A percentile compares a stretch with the other conserved stretches of the same genome.
Conservation (phyloP, 2,113 vertebrate genomes). For the Pseudorasbora parva region DNA sequence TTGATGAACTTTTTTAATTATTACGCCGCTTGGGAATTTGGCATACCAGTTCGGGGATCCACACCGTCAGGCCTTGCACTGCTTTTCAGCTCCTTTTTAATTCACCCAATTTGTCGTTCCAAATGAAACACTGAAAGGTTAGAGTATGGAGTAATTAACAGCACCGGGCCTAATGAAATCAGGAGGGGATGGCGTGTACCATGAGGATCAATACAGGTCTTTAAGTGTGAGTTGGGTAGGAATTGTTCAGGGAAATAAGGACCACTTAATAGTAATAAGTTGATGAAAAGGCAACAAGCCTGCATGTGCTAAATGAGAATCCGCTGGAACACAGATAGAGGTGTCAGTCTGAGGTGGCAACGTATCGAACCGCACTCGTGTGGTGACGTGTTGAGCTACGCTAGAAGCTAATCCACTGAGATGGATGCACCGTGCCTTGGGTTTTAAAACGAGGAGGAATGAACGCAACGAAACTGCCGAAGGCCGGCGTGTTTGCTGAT, state of each 20-base stretch:
- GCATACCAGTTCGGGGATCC: conserved; percentile 61
- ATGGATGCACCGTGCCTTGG: conserved; percentile 7
- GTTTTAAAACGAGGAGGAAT: not conserved
- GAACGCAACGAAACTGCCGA: not conserved
- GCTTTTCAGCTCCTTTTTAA: conserved; percentile 79
- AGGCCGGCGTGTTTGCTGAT: not conserved
- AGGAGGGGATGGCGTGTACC: conserved; percentile 78
- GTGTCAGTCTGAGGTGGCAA: conserved; percentile 49
- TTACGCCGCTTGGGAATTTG: conserved; percentile 70
- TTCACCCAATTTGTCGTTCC: conserved; percentile 88
- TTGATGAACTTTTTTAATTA: conserved; percentile 80
- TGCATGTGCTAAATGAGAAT: conserved; percentile 76
- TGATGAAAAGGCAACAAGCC: conserved; percentile 76
- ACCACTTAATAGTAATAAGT: conserved; percentile 79
- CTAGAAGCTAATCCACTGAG: conserved; percentile 13
- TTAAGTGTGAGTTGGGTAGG: conserved; percentile 73
- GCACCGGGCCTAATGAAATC: conserved; percentile 84
- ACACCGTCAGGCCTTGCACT: conserved; percentile 61
- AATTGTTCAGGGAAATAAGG: conserved; percentile 80
- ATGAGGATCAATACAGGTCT: conserved; percentile 82
- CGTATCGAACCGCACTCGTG: conserved; percentile 19
- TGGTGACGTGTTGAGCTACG: conserved; percentile 29
- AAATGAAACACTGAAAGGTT: conserved; percentile 91
- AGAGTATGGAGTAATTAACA: conserved; percentile 89
- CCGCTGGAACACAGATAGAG: conserved; percentile 58